These are phyloP conservation scores for Papilio dardanus DNA, from an alignment of 1,140 invertebrate species.

Conservation along the genomic window DNA sequence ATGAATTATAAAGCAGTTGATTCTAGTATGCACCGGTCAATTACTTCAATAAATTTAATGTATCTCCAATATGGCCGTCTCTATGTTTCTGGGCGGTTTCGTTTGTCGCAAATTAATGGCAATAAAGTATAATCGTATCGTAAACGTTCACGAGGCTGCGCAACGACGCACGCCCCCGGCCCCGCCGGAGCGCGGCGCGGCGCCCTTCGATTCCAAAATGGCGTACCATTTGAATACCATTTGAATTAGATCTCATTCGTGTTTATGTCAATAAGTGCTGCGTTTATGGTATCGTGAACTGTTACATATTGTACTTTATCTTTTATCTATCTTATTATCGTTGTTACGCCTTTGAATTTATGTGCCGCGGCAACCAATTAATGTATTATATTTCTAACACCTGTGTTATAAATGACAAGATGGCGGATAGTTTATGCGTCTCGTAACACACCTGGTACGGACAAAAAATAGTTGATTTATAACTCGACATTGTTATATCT, in stretches of 20 bases:
- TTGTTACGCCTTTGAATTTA: constrained; percentile 19
- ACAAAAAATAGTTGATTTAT: neutral
- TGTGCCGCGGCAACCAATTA: neutral
- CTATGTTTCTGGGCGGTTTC: constrained; percentile 63
- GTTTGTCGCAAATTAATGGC: constrained; percentile 73
- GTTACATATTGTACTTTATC: constrained; percentile 18
- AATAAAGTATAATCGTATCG: constrained; percentile 77
- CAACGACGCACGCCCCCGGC: constrained; percentile 53
- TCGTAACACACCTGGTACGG: neutral
- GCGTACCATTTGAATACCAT: constrained; percentile 51
- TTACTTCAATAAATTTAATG: constrained; percentile 47
- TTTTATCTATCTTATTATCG: constrained; percentile 9
- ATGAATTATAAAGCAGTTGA: neutral
- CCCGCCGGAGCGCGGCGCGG: constrained; percentile 44
- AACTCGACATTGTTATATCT: neutral
- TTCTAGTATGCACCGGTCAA: constrained; percentile 36
- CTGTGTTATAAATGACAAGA: constrained; percentile 10
- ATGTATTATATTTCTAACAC: neutral
- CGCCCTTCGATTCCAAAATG: constrained; percentile 57
- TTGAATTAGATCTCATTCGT: constrained; percentile 43
- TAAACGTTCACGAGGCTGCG: constrained; percentile 59
- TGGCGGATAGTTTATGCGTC: neutral
- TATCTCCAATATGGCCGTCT: constrained; percentile 55
- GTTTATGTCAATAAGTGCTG: constrained; percentile 18
- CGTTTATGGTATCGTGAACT: constrained; percentile 1